A percentile compares a stretch with the other conserved stretches of the same genome.
phyloP scores from a whole-genome alignment of 2,888 invertebrate genomes.

The Neoitamus cyanurus region DNA sequence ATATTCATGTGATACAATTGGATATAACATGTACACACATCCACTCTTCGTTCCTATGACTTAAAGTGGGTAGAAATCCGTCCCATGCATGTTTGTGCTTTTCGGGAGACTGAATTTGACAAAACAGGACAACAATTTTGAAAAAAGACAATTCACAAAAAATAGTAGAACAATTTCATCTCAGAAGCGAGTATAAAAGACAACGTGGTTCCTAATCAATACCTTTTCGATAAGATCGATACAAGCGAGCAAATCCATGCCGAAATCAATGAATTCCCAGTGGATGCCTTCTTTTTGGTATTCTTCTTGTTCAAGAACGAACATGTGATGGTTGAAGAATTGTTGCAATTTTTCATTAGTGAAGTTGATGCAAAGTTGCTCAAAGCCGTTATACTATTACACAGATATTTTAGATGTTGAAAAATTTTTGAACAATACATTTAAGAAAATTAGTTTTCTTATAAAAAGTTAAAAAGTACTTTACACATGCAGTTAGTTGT shows the following conservation, averaged over 20 bases:
- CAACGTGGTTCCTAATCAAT: background rate
- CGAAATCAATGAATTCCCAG: constrained; percentile 97
- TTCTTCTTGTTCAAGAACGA: constrained; percentile 96
- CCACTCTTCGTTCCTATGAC: background rate
- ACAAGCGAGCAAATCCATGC: constrained; percentile 95
- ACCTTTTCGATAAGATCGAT: constrained; percentile 96
- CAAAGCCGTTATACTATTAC: constrained; percentile 90
- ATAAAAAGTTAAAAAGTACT: constrained; percentile 57
- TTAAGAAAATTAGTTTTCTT: too few relatives aligned
- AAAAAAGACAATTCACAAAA: background rate
- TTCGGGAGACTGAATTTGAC: background rate
- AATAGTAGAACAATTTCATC: background rate
- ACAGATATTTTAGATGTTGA: constrained; percentile 2
- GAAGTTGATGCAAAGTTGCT: constrained; percentile 98
- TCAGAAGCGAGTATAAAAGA: background rate
- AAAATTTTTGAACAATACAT: constrained; percentile 53
- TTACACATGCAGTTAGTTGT: constrained; percentile 15
- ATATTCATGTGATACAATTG: background rate
- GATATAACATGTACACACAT: background rate
- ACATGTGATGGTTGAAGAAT: constrained; percentile 99
- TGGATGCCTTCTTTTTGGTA: constrained; percentile 94
- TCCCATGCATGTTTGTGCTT: background rate
- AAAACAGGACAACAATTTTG: background rate
- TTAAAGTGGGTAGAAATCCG: background rate
- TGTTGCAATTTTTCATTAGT: constrained; percentile 98